Evolutionary conservation across 2,797 vertebrate species (phyloP).

Genomic region (Discoglossus pictus): DNA sequence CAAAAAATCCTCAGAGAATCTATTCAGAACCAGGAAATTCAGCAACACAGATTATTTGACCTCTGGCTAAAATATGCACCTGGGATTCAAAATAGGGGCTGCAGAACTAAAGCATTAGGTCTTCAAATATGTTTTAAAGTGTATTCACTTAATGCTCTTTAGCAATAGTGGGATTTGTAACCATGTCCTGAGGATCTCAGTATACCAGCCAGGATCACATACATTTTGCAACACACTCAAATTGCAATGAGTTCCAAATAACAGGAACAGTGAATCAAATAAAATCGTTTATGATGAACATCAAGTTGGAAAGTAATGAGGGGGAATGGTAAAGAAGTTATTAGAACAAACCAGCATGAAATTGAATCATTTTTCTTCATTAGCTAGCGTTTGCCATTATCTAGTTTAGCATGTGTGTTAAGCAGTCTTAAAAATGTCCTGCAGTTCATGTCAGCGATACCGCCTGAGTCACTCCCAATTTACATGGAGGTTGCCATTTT

Average conservation of each 20-base stretch:
- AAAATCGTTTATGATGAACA: slow-evolving; percentile 55
- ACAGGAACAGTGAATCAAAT: slow-evolving; percentile 7
- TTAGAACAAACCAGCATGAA: slow-evolving; percentile 53
- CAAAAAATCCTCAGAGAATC: not conserved
- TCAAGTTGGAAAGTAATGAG: slow-evolving; percentile 55
- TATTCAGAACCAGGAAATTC: too few relatives aligned
- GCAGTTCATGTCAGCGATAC: slow-evolving; percentile 21
- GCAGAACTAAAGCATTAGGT: too few relatives aligned
- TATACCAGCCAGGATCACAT: slow-evolving; percentile 51
- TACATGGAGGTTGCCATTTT: slow-evolving; percentile 23
- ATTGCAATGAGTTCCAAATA: not conserved
- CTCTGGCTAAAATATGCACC: too few relatives aligned
- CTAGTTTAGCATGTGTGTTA: not conserved
- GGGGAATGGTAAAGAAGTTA: slow-evolving; percentile 60
- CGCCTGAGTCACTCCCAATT: slow-evolving; percentile 21
- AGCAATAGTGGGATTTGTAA: too few relatives aligned
- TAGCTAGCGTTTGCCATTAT: slow-evolving; percentile 37
- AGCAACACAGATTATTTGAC: too few relatives aligned
- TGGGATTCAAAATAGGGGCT: too few relatives aligned
- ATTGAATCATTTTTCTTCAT: slow-evolving; percentile 60
- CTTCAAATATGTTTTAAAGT: too few relatives aligned
- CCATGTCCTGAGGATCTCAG: not conserved
- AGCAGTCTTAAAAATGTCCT: slow-evolving; percentile 14
- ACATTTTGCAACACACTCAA: slow-evolving; percentile 28
- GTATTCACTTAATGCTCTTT: too few relatives aligned